Conservation (phyloP, 2,888 invertebrate species). For the Lagria hirta region DNA sequence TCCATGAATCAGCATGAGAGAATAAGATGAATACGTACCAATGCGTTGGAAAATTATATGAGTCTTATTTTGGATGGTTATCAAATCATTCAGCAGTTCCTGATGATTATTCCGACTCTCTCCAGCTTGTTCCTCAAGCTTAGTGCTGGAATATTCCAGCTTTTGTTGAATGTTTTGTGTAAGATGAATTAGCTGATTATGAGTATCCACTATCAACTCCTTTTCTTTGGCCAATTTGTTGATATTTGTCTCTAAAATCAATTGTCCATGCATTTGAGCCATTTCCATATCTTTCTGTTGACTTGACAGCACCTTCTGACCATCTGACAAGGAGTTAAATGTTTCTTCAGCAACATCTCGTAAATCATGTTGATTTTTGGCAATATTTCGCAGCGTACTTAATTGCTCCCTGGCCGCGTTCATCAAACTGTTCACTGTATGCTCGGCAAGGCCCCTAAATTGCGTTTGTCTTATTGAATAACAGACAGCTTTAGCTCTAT, state of each 20-base stretch:
- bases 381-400: conserved; percentile 43
- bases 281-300: conserved; percentile 59
- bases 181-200: conserved; percentile 58
- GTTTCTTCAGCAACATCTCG: conserved; percentile 45
- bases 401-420: conserved; percentile 52
- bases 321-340: conserved; percentile 39
- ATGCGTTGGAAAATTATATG: conserved; percentile 60
- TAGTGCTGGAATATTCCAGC: conserved; percentile 58
- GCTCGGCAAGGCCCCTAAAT: conserved; percentile 65
- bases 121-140: conserved; percentile 56
- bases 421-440: conserved; percentile 65
- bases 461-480: conserved; percentile 65
- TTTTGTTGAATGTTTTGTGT: conserved; percentile 59
- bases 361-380: conserved; percentile 45
- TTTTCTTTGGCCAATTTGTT: conserved; percentile 61
- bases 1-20: conserved; percentile 2
- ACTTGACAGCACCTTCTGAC: conserved; percentile 39
- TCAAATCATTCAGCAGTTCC: conserved; percentile 59
- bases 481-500: conserved; percentile 68
- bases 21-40: conserved; percentile 47
- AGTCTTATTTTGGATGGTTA: conserved; percentile 58
- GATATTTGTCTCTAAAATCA: conserved; percentile 59
- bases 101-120: conserved; percentile 58
- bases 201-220: conserved; percentile 61
- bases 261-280: conserved; percentile 56